Percentiles rank a stretch among this genome's conserved stretches.
Conservation (phyloP, 2,113 vertebrate genomes). For the Pelobates fuscus region DNA sequence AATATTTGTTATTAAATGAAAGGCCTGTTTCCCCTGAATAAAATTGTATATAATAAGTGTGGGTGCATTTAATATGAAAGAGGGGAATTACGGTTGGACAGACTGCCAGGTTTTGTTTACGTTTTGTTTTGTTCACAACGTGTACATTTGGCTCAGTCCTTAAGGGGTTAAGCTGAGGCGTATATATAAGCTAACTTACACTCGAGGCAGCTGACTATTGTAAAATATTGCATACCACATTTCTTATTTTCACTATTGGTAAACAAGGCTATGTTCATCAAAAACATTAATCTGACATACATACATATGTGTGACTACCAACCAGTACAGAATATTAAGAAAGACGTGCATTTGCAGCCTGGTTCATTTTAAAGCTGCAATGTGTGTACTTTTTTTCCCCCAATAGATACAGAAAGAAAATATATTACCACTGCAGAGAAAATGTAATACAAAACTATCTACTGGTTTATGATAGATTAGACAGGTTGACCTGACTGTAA, state of each 20-base stretch:
- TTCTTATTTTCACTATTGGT: constrained; percentile 14
- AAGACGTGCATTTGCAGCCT: constrained; percentile 13
- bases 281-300: constrained; percentile 22
- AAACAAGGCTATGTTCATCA: constrained; percentile 26
- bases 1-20: too few relatives aligned
- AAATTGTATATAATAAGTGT: too few relatives aligned
- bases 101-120: too few relatives aligned
- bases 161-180: too few relatives aligned
- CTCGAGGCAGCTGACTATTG: too few relatives aligned
- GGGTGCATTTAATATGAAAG: too few relatives aligned
- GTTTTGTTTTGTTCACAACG: too few relatives aligned
- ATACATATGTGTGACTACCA: background rate
- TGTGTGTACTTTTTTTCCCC: constrained; percentile 13
- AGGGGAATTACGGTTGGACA: too few relatives aligned
- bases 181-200: too few relatives aligned
- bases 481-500: constrained; percentile 46
- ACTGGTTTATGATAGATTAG: constrained; percentile 48
- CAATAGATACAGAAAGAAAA: constrained; percentile 27
- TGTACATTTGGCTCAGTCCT: too few relatives aligned
- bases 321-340: constrained; percentile 12
- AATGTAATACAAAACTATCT: constrained; percentile 41
- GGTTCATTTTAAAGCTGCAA: constrained; percentile 17
- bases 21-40: too few relatives aligned
- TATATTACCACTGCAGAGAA: constrained; percentile 37
- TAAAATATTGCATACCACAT: constrained; percentile 5